Base-by-base conservation (phyloP, 2,113 vertebrate species). In the Eurypyga helias region DNA sequence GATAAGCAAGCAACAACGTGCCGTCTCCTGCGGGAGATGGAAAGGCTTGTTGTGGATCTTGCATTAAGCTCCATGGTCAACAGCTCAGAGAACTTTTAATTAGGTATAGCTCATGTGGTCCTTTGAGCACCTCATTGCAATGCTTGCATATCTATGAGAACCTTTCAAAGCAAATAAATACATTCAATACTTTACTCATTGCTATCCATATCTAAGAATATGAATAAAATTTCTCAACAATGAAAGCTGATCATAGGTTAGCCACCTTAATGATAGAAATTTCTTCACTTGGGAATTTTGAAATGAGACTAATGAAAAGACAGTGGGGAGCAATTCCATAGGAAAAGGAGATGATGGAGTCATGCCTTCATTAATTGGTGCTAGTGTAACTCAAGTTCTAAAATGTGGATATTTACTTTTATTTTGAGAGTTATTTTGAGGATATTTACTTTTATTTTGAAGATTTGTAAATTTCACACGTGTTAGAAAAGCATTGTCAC, bases 1-100 rank as follows among this genome's bases (percentile, higher is more conserved):
- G 46, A 41, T 33, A 71, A 57, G 41, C 34, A 75, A 75, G 38
- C 45, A 80, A 41, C 0, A 0, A 25, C 0, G 0, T 18, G 25
- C 36, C 55, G 57, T 24, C 41, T 76, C 23, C 75, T 48, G 26
- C 62, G 41, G 49, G 45, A 89, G 24, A 13, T 49, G 36, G 36
- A 84, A 81, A 78, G 48, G 21, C 7, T 81, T 91, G 89, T 33
- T 66, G 15, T 78, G 36, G 31, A 51, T 61, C 49, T 81, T 64
- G 11, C 51, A 36, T 46, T 49, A 62, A 87, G 36, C 31, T 72
- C 34, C 36, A 45, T 3, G 14, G 33, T 28, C 66, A 82, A 33
- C 15, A 61, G 36, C n/a, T 66, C 34, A 17, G 33, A 69, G 13
- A 65, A 28, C 31, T 65, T 64, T 78, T 80, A 61, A 72, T 77